Conservation (phyloP, 2,113 vertebrate genomes). For the Chiloscyllium plagiosum region DNA sequence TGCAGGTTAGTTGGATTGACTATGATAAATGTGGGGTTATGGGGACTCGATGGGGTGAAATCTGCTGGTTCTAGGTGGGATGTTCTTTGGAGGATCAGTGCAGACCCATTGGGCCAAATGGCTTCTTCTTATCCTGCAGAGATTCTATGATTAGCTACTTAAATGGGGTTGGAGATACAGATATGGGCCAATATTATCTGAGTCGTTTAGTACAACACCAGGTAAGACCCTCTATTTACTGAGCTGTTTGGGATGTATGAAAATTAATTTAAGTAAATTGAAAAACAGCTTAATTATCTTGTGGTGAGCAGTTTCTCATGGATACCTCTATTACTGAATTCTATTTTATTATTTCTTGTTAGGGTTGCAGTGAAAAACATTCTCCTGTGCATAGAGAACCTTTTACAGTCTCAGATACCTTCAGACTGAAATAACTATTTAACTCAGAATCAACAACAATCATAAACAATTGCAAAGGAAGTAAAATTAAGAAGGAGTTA, state of each 20-base stretch:
- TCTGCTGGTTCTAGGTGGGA: too few species aligned
- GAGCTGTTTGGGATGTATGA: not conserved
- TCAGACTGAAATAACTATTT: not conserved
- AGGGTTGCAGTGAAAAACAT: not conserved
- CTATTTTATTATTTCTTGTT: not conserved
- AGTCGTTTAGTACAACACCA: not conserved
- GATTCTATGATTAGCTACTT: not conserved
- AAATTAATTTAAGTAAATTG: not conserved
- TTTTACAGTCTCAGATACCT: not conserved
- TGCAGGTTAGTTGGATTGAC: too few species aligned
- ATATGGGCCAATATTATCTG: not conserved
- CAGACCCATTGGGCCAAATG: too few species aligned
- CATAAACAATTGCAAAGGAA: conserved; percentile 10
- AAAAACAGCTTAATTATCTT: not conserved
- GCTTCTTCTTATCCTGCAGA: too few species aligned
- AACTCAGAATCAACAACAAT: not conserved
- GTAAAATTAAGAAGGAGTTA: not conserved
- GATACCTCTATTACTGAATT: not conserved
- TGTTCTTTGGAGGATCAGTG: too few species aligned
- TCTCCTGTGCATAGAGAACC: not conserved
- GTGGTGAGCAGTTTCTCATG: not conserved
- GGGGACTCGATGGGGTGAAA: too few species aligned
- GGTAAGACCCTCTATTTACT: not conserved
- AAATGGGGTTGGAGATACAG: not conserved
- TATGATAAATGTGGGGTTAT: too few species aligned